These are phyloP conservation scores for Pipistrellus pipistrellus DNA, from an alignment of 2,797 vertebrate genomes.

Conservation along the genomic window DNA sequence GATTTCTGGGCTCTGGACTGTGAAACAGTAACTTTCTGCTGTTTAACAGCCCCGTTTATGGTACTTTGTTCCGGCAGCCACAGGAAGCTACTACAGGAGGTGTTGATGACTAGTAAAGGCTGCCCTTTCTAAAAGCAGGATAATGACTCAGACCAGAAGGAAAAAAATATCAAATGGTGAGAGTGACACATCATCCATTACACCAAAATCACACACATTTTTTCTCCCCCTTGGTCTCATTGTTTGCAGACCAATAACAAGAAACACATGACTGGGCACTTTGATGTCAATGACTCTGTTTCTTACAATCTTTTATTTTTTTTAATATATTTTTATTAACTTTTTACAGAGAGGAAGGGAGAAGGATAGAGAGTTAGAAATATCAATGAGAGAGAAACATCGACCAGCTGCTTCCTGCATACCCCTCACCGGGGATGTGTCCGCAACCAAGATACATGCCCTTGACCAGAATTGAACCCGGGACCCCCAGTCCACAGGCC, in stretches of 20 bases:
- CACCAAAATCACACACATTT: background rate
- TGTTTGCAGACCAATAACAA: background rate
- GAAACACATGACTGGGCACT: fast-evolving
- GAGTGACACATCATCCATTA: no score
- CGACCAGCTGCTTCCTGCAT: no score
- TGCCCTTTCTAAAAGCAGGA: background rate
- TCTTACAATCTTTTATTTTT: no score
- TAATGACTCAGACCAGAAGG: no score
- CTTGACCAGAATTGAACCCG: no score
- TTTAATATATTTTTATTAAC: no score
- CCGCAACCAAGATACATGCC: no score
- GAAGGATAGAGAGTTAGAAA: no score
- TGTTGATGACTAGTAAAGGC: fast-evolving
- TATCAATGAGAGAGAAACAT: no score
- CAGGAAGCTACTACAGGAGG: fast-evolving
- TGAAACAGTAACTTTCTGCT: background rate
- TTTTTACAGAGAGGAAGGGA: no score
- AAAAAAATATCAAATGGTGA: background rate
- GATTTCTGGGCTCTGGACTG: background rate
- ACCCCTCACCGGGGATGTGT: no score
- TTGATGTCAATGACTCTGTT: fast-evolving
- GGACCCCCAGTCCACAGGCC: no score
- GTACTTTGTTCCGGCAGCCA: background rate
- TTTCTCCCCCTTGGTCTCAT: background rate
- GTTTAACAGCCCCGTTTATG: fast-evolving